Evolutionary conservation across 1,140 invertebrate species (phyloP).

Genomic region (Drosophila bocqueti): DNA sequence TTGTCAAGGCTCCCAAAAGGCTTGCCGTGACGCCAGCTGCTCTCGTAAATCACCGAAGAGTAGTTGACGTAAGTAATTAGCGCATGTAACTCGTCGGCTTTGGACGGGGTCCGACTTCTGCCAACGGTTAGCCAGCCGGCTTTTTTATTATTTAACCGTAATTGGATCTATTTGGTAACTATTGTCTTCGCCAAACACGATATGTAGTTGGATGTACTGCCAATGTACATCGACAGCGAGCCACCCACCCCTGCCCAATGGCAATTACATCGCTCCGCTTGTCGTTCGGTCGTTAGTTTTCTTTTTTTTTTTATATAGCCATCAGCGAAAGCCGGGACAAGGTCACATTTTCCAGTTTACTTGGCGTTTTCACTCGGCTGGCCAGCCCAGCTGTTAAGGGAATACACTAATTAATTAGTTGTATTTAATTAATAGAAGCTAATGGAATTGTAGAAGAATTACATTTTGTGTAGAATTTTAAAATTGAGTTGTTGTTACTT

Average conservation of each 20-base stretch:
- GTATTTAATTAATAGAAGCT: not conserved
- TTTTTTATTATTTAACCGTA: conserved; percentile 73
- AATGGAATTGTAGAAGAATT: not conserved
- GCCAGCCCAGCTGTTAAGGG: not conserved
- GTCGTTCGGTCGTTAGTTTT: conserved; percentile 21
- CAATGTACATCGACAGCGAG: conserved; percentile 22
- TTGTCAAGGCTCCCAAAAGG: not conserved
- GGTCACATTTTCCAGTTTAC: conserved; percentile 58
- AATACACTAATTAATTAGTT: not conserved
- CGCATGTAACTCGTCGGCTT: conserved; percentile 33
- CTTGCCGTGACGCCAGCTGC: conserved; percentile 1
- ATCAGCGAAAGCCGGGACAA: conserved; percentile 43
- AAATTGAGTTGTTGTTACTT: not conserved
- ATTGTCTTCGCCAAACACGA: conserved; percentile 56
- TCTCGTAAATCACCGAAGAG: not conserved
- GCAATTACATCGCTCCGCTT: conserved; percentile 33
- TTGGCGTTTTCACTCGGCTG: conserved; percentile 9
- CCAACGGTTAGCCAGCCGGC: conserved; percentile 18
- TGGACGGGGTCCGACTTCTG: conserved; percentile 35
- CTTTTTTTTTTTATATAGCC: conserved; percentile 24
- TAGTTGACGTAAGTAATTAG: conserved; percentile 20
- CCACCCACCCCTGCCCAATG: not conserved
- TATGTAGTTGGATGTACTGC: conserved; percentile 1
- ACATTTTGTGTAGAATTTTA: not conserved
- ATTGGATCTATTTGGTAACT: conserved; percentile 72